Evolutionary conservation across 2,888 invertebrate species (phyloP), one percentile per base, ranked within the genome.

Genomic region (Megastigmus dorsalis): DNA sequence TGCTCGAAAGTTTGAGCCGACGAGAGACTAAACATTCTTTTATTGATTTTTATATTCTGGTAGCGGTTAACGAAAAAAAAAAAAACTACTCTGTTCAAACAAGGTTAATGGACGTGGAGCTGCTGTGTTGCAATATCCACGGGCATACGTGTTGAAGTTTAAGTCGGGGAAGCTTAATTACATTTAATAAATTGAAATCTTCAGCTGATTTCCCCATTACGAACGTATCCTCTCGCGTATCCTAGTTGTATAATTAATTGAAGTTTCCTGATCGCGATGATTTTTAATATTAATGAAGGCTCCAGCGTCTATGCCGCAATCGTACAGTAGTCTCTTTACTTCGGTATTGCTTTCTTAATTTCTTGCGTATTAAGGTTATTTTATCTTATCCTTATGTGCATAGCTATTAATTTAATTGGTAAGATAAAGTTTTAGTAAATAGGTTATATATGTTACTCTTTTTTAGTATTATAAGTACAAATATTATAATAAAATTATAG

Each of bases 41-140:
- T n/a, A n/a, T n/a, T n/a, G n/a, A n/a, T n/a, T n/a, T n/a, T n/a
- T n/a, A n/a, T n/a, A n/a, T n/a, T n/a, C n/a, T n/a, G n/a, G n/a
- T n/a, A n/a, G n/a, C n/a, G n/a, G n/a, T n/a, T n/a, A n/a, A n/a
- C n/a, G n/a, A n/a, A n/a, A n/a, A n/a, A n/a, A n/a, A n/a, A n/a
- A n/a, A n/a, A n/a, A n/a, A n/a, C n/a, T n/a, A n/a, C n/a, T n/a
- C n/a, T n/a, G n/a, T n/a, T n/a, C n/a, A 43, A 66, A 66, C 10
- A 3, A 43, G 66, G 63, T 50, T 63, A 63, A 63, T 63, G 26
- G 63, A 36, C 23, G 18, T 15, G 23, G 26, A 36, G 26, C n/a
- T 50, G 18, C 36, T 20, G 3, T 18, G 59, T 41, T 60, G 60
- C 43, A 38, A 66, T 43, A 45, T 36, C 13, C 30, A 15, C n/a